Conservation (phyloP, 2,888 invertebrate genomes). For the Cosmorhoe ocellata region DNA sequence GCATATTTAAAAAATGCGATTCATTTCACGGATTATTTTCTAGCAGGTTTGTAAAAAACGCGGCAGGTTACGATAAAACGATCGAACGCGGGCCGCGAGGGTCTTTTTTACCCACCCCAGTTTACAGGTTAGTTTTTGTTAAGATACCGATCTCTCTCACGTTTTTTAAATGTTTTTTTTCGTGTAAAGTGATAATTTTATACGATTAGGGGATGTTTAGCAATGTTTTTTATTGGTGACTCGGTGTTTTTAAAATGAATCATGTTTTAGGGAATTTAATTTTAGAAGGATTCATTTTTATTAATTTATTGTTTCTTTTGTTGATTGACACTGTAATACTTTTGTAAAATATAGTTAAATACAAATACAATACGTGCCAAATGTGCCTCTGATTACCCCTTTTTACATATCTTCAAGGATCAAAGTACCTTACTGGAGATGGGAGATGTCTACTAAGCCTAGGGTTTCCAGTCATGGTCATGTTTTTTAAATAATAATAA, state of each 20-base stretch:
- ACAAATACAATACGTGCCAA: too few species aligned
- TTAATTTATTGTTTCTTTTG: too few species aligned
- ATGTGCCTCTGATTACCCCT: too few species aligned
- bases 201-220: constrained; percentile 71
- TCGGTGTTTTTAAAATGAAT: not conserved
- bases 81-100: constrained; percentile 48
- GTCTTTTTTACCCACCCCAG: constrained; percentile 55
- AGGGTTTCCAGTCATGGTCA: too few species aligned
- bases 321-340: too few species aligned
- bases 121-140: constrained; percentile 61
- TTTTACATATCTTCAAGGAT: too few species aligned
- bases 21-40: constrained; percentile 29
- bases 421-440: too few species aligned
- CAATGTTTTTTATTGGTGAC: constrained; percentile 42
- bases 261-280: not conserved
- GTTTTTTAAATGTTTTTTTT: constrained; percentile 68
- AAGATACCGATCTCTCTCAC: constrained; percentile 73
- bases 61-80: constrained; percentile 57
- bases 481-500: too few species aligned
- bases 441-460: too few species aligned
- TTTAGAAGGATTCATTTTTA: too few species aligned
- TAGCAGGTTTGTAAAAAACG: constrained; percentile 68
- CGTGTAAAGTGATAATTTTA: constrained; percentile 56
- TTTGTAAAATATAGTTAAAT: too few species aligned
- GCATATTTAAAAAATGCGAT: constrained; percentile 18